Percentiles rank a stretch among this genome's conserved stretches.
These are phyloP conservation scores for Macrosiphum euphorbiae DNA, from an alignment of 2,888 invertebrate genomes.

Conservation along the genomic window DNA sequence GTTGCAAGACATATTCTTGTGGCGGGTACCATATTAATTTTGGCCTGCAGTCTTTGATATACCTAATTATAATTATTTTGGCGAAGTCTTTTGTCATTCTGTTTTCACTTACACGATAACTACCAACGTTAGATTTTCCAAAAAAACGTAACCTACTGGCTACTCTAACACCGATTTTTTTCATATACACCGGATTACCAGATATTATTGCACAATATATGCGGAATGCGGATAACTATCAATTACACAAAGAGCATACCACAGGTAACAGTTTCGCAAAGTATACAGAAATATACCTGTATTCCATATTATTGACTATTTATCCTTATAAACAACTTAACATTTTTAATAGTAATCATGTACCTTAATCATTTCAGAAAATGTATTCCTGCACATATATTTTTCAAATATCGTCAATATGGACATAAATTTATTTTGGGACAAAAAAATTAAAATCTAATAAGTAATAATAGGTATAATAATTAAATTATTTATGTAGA, in stretches of 20 bases:
- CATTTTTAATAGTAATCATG: background rate
- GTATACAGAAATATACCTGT: background rate
- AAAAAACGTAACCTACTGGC: background rate
- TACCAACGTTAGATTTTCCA: background rate
- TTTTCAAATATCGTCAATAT: background rate
- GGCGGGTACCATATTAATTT: background rate
- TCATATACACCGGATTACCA: background rate
- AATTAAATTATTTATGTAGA: background rate
- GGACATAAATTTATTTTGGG: background rate
- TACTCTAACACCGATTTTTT: background rate
- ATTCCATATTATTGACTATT: background rate
- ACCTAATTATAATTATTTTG: background rate
- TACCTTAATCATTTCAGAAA: background rate
- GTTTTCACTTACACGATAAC: background rate
- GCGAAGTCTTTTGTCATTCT: background rate
- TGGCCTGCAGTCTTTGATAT: background rate
- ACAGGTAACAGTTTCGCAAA: background rate
- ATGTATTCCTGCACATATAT: background rate
- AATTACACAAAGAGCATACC: background rate
- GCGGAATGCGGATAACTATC: background rate
- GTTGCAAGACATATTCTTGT: background rate
- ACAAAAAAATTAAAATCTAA: background rate
- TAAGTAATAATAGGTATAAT: background rate
- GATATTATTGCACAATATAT: background rate
- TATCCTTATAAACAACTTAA: background rate